Base-by-base conservation (phyloP, 2,113 vertebrate genomes). In the Scopus umbretta region DNA sequence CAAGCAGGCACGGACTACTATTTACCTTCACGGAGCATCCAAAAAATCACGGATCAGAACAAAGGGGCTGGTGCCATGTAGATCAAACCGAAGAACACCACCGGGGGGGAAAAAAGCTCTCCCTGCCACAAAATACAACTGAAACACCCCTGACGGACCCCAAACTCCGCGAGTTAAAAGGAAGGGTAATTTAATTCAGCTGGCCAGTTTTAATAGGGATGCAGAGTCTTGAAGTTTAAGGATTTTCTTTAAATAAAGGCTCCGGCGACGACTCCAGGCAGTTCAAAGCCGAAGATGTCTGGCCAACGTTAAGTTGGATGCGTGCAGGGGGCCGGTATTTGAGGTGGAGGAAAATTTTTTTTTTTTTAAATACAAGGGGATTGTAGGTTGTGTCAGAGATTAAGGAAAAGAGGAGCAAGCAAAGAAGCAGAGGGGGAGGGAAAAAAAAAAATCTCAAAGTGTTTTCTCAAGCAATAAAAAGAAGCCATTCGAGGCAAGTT, bases 251-350 rank as follows among this genome's bases (percentile, higher is more conserved):
- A 52, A 38, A 58, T 36, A 40, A 89, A 92, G 22, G 85, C 74
- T 50, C 62, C 9, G 1, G 55, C 8, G 1, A 16, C 2, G 17
- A 63, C 67, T 68, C 42, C 26, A 22, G 55, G 34, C 25, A 10
- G 80, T 30, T 80, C 22, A 21, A 55, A 86, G 58, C 68, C 43
- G 9, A 43, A 72, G n/a, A 17, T 10, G 40, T 6, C 49, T 13
- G 49, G 49, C 26, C 34, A 78, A 16, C 0, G 7, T n/a, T 16
- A 23, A 58, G 55, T 5, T 4, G 20, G 47, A 40, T 6, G 42
- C 0, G 6, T 0, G 5, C 7, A 0, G 40, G 36, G 40, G 47
- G n/a, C 12, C 0, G 23, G 23, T 13, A 9, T 52, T 17, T 17
- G 61, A 68, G 59, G 53, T 1, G 55, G 32, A 63, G 49, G 23